Base-by-base conservation (phyloP, 2,113 vertebrate species). In the Chamaea fasciata region DNA sequence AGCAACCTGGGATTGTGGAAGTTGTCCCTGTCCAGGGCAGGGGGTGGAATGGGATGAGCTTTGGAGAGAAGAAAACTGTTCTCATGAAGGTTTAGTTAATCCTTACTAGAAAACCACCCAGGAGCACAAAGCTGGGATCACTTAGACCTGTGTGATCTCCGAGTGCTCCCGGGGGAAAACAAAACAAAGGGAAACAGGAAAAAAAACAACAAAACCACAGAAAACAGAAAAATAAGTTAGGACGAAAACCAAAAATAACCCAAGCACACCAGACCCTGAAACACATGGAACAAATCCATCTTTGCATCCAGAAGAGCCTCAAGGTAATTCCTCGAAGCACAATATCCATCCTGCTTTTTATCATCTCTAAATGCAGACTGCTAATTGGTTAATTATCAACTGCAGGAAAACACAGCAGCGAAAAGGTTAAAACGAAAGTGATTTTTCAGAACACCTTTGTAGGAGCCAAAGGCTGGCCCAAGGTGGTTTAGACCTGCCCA, bases 191-290 rank as follows among this genome's bases (percentile, higher is more conserved):
- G 10, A 69, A 42, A 49, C 22, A 12, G 47, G 56, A 47, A 33
- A 23, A 3, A 23, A 2, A 62, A 23, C 8, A 31, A 31, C 7
- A 49, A 63, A 77, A 28, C 3, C 10, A 56, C 0, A 1, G 46
- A 19, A 73, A 59, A n/a, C 0, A 28, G 13, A 56, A 52, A 35
- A 42, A 33, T 0, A 13, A 13, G 15, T 41, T 13, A 50, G 30
- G 19, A 35, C 33, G 21, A 13, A 76, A 80, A 53, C 2, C 2
- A 12, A 19, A 44, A 35, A 11, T 4, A 21, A 7, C 5, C 4
- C 28, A 65, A 14, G 7, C 23, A 31, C 28, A 24, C 1, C 15
- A 27, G 23, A 46, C 11, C 13, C 78, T 44, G 39, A 42, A 65
- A 80, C 75, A 50, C 63, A 73, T 0, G 5, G 31, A 90, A 22